Evolutionary conservation across 2,113 vertebrate species (phyloP).

Genomic region (Macroglossus sobrinus): DNA sequence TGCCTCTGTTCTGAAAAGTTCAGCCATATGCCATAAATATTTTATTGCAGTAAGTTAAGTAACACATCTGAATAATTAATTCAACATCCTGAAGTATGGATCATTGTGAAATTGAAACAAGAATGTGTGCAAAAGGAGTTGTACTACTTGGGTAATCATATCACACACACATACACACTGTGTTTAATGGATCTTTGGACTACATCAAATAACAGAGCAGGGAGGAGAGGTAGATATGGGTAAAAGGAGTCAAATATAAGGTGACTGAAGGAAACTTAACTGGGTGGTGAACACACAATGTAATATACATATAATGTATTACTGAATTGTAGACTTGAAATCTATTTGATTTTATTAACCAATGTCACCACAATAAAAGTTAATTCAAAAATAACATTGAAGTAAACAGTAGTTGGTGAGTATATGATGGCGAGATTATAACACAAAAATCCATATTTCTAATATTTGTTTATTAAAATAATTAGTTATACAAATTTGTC

Average conservation of each 20-base stretch:
- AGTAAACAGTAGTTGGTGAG: background rate
- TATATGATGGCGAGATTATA: background rate
- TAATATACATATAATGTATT: too few species aligned
- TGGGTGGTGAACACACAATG: too few species aligned
- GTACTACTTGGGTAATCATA: background rate
- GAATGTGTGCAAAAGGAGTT: background rate
- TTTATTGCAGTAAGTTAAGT: slow-evolving; percentile 21
- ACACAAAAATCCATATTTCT: background rate
- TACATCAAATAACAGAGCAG: background rate
- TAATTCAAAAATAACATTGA: background rate
- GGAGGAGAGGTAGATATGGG: too few species aligned
- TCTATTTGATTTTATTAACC: too few species aligned
- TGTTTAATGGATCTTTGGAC: background rate
- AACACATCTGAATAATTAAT: slow-evolving; percentile 42
- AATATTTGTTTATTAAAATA: background rate
- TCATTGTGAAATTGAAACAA: slow-evolving; percentile 14
- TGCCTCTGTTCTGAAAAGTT: slow-evolving; percentile 22
- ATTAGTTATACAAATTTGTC: background rate
- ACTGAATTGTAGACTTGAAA: too few species aligned
- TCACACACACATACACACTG: background rate
- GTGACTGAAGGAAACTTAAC: too few species aligned
- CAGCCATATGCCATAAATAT: slow-evolving; percentile 23
- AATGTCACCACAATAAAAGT: too few species aligned
- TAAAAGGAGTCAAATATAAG: too few species aligned
- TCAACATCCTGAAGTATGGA: background rate